These are phyloP conservation scores for Lethenteron camtschaticum DNA, from an alignment of 2,113 vertebrate species.

Conservation along the genomic window DNA sequence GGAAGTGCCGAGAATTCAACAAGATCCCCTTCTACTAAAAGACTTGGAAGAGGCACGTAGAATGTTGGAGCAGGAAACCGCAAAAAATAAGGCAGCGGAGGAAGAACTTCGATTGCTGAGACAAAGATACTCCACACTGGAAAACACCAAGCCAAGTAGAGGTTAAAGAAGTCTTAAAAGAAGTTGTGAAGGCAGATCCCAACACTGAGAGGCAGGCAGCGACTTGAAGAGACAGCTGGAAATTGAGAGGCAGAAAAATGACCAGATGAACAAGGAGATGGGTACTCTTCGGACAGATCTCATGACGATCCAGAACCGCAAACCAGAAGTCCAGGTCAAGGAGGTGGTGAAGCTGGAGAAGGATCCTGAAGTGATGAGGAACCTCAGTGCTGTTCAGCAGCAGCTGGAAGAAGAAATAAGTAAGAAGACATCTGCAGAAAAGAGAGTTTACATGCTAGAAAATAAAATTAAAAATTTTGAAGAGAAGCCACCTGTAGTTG, in stretches of 20 bases:
- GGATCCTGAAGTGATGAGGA: constrained; percentile 62
- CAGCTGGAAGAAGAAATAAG: constrained; percentile 52
- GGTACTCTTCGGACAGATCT: neutral
- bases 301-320: constrained; percentile 13
- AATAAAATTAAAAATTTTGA: neutral
- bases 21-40: too few relatives aligned
- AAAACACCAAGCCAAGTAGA: constrained; percentile 69
- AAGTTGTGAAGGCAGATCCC: constrained; percentile 75
- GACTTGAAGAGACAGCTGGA: neutral
- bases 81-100: constrained; percentile 59
- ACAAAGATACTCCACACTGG: constrained; percentile 49
- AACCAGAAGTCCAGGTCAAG: constrained; percentile 59
- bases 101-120: constrained; percentile 45
- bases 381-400: constrained; percentile 40
- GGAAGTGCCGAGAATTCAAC: too few relatives aligned
- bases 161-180: constrained; percentile 72
- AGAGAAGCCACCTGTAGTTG: neutral
- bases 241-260: constrained; percentile 14
- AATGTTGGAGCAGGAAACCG: constrained; percentile 33
- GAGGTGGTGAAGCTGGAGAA: constrained; percentile 77
- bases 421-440: constrained; percentile 18
- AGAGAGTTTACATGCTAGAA: neutral
- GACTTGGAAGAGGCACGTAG: constrained; percentile 32
- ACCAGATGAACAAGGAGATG: neutral
- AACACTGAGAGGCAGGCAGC: constrained; percentile 16